phyloP scores from a whole-genome alignment of 2,113 vertebrate genomes.

The Anarrhichthys ocellatus region DNA sequence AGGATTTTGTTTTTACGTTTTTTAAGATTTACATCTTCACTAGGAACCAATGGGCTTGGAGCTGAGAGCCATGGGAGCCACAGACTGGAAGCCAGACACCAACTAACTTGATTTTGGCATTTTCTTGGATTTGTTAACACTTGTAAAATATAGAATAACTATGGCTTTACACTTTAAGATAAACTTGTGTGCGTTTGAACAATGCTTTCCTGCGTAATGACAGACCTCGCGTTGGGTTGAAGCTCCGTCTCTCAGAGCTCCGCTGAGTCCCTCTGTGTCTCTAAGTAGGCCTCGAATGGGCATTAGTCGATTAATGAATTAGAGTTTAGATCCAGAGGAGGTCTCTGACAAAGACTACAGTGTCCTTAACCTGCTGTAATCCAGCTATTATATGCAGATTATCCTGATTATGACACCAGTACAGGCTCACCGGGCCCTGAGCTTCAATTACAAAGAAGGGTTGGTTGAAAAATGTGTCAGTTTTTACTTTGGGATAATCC shows the following conservation, averaged over 20 bases:
- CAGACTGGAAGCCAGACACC: background rate
- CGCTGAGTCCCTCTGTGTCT: conserved; percentile 16
- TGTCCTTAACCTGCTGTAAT: conserved; percentile 67
- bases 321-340: conserved; percentile 43
- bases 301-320: conserved; percentile 68
- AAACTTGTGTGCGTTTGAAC: background rate
- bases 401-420: conserved; percentile 61
- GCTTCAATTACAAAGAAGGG: conserved; percentile 47
- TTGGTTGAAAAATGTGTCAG: background rate
- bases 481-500: conserved; percentile 67
- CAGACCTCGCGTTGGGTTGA: background rate
- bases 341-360: conserved; percentile 20
- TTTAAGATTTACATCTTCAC: background rate
- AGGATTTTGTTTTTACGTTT: background rate
- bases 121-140: background rate
- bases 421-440: conserved; percentile 22
- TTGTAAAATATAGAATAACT: background rate
- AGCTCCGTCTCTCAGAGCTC: conserved; percentile 17
- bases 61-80: background rate
- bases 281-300: conserved; percentile 37
- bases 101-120: background rate
- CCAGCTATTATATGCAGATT: conserved; percentile 68
- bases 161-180: background rate
- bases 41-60: background rate
- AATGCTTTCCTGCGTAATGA: too few relatives aligned